Conservation (phyloP, 2,888 invertebrate species). For the Stenodema calcarata region DNA sequence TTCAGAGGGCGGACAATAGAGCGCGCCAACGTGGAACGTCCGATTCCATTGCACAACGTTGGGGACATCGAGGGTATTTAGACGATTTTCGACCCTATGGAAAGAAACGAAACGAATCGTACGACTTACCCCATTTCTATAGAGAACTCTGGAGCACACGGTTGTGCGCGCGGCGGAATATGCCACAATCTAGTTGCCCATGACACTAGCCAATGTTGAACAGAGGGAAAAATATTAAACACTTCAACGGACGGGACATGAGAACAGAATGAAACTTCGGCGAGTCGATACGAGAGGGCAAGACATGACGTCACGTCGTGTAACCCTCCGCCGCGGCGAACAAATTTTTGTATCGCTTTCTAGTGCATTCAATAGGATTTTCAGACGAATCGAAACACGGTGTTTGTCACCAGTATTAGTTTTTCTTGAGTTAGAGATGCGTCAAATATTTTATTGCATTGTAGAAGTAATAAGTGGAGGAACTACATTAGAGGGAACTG, state of each 20-base stretch:
- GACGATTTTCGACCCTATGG: not conserved
- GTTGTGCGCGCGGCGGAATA: conserved; percentile 69
- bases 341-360: too few relatives aligned
- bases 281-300: not conserved
- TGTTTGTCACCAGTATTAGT: too few relatives aligned
- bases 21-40: conserved; percentile 19
- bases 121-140: conserved; percentile 74
- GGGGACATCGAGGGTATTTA: too few relatives aligned
- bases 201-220: conserved; percentile 67
- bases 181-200: conserved; percentile 76
- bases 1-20: not conserved
- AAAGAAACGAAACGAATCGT: not conserved
- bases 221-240: conserved; percentile 63
- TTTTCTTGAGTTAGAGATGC: too few relatives aligned
- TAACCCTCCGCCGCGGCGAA: not conserved
- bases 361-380: too few relatives aligned
- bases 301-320: not conserved
- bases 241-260: conserved; percentile 61
- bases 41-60: not conserved
- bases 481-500: too few relatives aligned
- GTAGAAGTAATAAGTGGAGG: too few relatives aligned
- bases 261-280: conserved; percentile 59
- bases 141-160: conserved; percentile 72
- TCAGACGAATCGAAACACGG: too few relatives aligned
- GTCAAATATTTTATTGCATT: too few relatives aligned